These are phyloP conservation scores for Euproctis similis DNA, from an alignment of 2,888 invertebrate genomes.

Conservation along the genomic window DNA sequence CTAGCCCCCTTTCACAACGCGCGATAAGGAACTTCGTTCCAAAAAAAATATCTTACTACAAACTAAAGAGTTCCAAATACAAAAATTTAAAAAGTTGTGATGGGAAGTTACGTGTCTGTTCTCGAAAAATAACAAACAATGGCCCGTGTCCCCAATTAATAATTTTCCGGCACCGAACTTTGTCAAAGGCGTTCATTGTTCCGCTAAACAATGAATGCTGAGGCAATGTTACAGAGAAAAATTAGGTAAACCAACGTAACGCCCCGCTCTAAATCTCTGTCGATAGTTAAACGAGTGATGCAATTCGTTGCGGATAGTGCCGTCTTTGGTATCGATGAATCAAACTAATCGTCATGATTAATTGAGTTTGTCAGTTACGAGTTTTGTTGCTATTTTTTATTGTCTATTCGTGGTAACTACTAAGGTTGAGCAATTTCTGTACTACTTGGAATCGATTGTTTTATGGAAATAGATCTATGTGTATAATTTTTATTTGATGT, in stretches of 20 bases:
- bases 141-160: slow-evolving; percentile 39
- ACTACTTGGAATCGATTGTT: too few relatives aligned
- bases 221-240: slow-evolving; percentile 48
- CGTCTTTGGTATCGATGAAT: slow-evolving; percentile 23
- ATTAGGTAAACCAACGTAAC: slow-evolving; percentile 55
- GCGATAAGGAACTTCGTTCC: too few relatives aligned
- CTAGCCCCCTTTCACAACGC: too few relatives aligned
- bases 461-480: too few relatives aligned
- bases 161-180: slow-evolving; percentile 41
- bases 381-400: too few relatives aligned
- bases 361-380: too few relatives aligned
- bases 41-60: not conserved
- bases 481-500: too few relatives aligned
- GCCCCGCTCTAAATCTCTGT: slow-evolving; percentile 46
- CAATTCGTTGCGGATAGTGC: slow-evolving; percentile 35
- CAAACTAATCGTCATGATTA: not conserved
- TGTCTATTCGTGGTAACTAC: too few relatives aligned
- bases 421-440: too few relatives aligned
- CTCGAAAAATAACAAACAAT: slow-evolving; percentile 23
- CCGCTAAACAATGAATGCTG: slow-evolving; percentile 46
- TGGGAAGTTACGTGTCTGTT: slow-evolving; percentile 12
- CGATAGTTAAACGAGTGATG: slow-evolving; percentile 42
- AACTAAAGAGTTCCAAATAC: too few relatives aligned
- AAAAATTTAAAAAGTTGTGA: slow-evolving; percentile 12
- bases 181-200: slow-evolving; percentile 45